Percentiles rank a stretch among this genome's conserved stretches.
Evolutionary conservation across 2,797 vertebrate genomes (phyloP).

Genomic region (Ficedula albicollis): DNA sequence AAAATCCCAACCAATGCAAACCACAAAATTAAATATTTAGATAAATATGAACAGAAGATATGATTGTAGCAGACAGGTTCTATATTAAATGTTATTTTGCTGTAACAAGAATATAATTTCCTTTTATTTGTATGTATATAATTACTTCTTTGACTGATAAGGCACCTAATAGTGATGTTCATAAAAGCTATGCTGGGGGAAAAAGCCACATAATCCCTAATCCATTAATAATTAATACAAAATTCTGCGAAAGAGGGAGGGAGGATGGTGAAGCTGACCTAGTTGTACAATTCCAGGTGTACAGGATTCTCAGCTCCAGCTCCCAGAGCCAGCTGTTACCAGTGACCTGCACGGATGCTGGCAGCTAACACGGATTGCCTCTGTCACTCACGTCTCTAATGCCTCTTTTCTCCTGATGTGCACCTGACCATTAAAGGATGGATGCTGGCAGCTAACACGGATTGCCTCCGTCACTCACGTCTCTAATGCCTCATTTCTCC

Average conservation of each 20-base stretch:
- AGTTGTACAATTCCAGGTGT: not conserved
- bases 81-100: not conserved
- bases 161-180: not conserved
- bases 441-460: not conserved
- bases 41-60: not conserved
- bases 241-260: not conserved
- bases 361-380: not conserved
- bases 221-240: not conserved
- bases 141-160: not conserved
- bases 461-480: not conserved
- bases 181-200: not conserved
- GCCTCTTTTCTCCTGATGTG: not conserved
- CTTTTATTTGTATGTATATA: not conserved
- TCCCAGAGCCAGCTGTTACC: not conserved
- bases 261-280: not conserved
- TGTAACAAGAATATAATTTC: not conserved
- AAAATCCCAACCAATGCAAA: not conserved
- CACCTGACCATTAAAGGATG: not conserved
- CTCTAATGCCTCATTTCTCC: not conserved
- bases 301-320: not conserved
- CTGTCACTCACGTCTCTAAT: fast-evolving
- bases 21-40: not conserved
- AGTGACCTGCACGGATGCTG: not conserved
- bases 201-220: not conserved
- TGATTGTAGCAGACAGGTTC: not conserved